Evolutionary conservation across 2,888 invertebrate genomes (phyloP).

Genomic region (Heliconius aoede): DNA sequence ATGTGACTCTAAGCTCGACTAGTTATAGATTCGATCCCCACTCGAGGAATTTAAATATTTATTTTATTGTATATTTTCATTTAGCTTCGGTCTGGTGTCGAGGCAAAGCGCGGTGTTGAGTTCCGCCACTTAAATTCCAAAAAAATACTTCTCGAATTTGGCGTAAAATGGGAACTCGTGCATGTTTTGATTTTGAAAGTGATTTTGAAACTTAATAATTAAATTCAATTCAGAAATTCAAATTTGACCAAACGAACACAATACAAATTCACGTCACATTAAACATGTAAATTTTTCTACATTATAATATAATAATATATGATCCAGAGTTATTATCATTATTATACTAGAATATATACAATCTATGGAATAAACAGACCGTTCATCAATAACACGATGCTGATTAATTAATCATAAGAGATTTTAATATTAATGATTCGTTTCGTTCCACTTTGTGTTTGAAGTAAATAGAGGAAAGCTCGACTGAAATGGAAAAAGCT

Average conservation of each 20-base stretch:
- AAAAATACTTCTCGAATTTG: too few relatives aligned
- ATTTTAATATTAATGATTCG: slow-evolving; percentile 34
- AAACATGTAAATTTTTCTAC: slow-evolving; percentile 7
- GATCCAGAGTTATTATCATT: background rate
- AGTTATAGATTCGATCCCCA: too few relatives aligned
- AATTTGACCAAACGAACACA: background rate
- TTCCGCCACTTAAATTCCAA: too few relatives aligned
- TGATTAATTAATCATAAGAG: slow-evolving; percentile 37
- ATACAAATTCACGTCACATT: background rate
- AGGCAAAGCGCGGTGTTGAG: too few relatives aligned
- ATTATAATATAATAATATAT: background rate
- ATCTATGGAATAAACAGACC: slow-evolving; percentile 25
- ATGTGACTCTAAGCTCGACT: too few relatives aligned
- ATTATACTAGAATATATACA: background rate
- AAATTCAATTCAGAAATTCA: background rate
- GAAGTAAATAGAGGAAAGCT: background rate
- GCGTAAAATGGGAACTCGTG: too few relatives aligned
- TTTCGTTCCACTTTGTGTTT: slow-evolving; percentile 30
- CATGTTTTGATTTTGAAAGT: too few relatives aligned
- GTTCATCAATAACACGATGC: slow-evolving; percentile 31
- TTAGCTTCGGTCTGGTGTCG: too few relatives aligned
- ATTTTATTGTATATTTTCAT: too few relatives aligned
- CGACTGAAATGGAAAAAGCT: background rate
- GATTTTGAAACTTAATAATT: background rate
- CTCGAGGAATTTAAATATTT: too few relatives aligned